A percentile compares a stretch with the other conserved stretches of the same genome.
Conservation (phyloP, 1,140 invertebrate species). For the Panulirus ornatus region DNA sequence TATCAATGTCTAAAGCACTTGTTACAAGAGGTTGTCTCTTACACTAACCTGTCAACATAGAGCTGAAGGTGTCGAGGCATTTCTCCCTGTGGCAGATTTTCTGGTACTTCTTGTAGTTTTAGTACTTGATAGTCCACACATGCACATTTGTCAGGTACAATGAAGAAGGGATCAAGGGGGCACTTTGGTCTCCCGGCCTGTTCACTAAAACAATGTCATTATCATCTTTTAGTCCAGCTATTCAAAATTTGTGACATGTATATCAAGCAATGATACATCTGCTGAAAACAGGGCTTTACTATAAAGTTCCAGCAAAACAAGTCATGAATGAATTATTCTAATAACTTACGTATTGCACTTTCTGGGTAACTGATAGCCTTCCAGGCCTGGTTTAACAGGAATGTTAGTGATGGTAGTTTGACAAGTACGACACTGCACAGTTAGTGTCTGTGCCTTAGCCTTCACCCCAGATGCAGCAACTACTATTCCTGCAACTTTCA, state of each 20-base stretch:
- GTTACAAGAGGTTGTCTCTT: too few species aligned
- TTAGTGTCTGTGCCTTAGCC: conserved; percentile 96
- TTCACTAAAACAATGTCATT: conserved; percentile 84
- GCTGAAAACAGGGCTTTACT: not conserved
- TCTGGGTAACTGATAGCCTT: conserved; percentile 97
- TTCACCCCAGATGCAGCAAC: conserved; percentile 95
- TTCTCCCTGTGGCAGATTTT: conserved; percentile 98
- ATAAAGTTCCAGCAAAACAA: too few species aligned
- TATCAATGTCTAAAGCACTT: too few species aligned
- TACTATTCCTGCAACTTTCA: conserved; percentile 98
- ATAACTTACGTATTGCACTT: conserved; percentile 92
- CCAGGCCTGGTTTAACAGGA: conserved; percentile 94
- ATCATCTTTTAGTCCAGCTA: conserved; percentile 75
- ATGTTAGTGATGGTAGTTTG: conserved; percentile 93
- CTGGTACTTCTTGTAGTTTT: conserved; percentile 97
- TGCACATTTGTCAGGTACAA: conserved; percentile 96
- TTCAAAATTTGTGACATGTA: not conserved
- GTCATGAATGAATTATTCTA: too few species aligned
- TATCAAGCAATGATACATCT: not conserved
- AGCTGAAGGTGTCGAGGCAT: conserved; percentile 97
- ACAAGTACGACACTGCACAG: conserved; percentile 97
- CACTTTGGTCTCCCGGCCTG: conserved; percentile 94
- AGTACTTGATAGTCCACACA: conserved; percentile 94
- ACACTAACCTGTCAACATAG: conserved; percentile 90
- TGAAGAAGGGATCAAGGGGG: conserved; percentile 98